Conservation (phyloP, 2,797 vertebrate species). For the Myripristis jacobus region DNA sequence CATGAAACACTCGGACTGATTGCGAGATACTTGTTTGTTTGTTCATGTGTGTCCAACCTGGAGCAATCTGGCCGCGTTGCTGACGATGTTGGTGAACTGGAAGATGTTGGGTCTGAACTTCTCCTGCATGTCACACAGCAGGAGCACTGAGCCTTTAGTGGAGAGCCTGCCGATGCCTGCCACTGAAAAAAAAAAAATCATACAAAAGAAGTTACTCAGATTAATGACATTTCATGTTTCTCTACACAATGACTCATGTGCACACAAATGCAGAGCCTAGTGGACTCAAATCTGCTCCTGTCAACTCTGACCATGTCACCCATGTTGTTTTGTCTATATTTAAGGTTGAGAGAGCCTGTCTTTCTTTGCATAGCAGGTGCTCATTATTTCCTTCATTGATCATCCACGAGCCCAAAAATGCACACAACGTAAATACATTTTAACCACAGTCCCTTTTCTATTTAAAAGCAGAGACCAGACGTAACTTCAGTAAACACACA, state of each 20-base stretch:
- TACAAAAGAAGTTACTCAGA: neutral
- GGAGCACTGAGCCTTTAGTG: conserved; percentile 83
- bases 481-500: neutral
- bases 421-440: neutral
- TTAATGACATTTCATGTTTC: no score
- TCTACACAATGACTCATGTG: no score
- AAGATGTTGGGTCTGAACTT: conserved; percentile 88
- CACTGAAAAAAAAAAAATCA: conserved; percentile 74
- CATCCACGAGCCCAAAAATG: no score
- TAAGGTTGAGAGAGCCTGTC: no score
- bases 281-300: no score
- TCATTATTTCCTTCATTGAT: no score
- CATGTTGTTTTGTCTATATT: no score
- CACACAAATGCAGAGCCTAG: no score
- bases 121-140: conserved; percentile 95
- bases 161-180: conserved; percentile 82
- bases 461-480: neutral
- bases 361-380: no score
- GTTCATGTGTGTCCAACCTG: conserved; percentile 78
- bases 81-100: conserved; percentile 90
- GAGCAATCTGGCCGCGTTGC: conserved; percentile 87
- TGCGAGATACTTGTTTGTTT: neutral
- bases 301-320: no score
- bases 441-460: neutral
- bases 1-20: neutral